A percentile compares a stretch with the other conserved stretches of the same genome.
Evolutionary conservation across 2,888 invertebrate species (phyloP).

Genomic region (Molorchus minor): DNA sequence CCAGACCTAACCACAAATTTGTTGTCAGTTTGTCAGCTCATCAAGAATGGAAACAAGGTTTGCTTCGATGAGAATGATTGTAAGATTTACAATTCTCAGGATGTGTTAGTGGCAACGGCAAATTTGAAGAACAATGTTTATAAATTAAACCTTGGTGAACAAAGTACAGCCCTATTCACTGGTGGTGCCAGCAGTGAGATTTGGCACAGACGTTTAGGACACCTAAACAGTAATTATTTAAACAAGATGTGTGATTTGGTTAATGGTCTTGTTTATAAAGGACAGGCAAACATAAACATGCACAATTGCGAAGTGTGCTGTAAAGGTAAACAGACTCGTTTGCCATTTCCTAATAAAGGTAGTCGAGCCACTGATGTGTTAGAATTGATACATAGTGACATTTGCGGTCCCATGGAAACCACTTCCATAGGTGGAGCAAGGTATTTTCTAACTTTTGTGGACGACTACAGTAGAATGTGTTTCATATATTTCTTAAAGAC

Average conservation of each 20-base stretch:
- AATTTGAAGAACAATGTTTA: slow-evolving; percentile 37
- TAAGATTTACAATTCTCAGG: slow-evolving; percentile 34
- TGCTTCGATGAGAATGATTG: slow-evolving; percentile 28
- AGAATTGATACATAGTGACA: slow-evolving; percentile 31
- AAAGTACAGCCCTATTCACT: slow-evolving; percentile 5
- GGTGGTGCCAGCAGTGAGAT: slow-evolving; percentile 19
- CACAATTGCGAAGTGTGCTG: slow-evolving; percentile 32
- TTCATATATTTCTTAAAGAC: slow-evolving; percentile 48
- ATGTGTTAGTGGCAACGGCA: slow-evolving; percentile 34
- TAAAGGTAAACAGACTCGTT: slow-evolving; percentile 45
- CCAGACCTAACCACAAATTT: slow-evolving; percentile 42
- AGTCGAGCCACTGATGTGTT: slow-evolving; percentile 21
- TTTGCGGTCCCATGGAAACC: slow-evolving; percentile 38
- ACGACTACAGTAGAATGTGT: slow-evolving; percentile 49
- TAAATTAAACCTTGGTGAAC: slow-evolving; percentile 29
- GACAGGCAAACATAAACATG: slow-evolving; percentile 13
- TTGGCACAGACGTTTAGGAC: slow-evolving; percentile 37
- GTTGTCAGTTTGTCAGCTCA: slow-evolving; percentile 40
- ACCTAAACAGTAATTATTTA: slow-evolving; percentile 29
- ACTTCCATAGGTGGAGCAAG: slow-evolving; percentile 35
- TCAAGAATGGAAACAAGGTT: slow-evolving; percentile 43
- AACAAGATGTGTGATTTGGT: slow-evolving; percentile 30
- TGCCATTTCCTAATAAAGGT: slow-evolving; percentile 43
- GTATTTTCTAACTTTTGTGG: slow-evolving; percentile 52
- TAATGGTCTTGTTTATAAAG: slow-evolving; percentile 31